phyloP scores from a whole-genome alignment of 2,113 vertebrate species.

The Amazona vittata region DNA sequence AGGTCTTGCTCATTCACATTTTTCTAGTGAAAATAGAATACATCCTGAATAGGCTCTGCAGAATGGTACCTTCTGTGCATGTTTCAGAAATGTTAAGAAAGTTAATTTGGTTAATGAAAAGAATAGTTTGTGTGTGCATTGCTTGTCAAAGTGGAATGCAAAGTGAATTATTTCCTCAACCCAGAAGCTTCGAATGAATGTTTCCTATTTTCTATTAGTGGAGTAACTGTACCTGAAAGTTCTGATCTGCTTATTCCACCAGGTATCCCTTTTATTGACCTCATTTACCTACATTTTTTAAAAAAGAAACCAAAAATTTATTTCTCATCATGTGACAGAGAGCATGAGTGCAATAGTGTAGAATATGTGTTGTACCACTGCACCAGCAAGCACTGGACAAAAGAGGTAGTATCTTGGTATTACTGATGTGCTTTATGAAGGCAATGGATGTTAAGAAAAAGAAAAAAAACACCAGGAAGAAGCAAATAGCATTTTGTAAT shows the following conservation, averaged over 20 bases:
- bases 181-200: accelerated
- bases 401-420: neutral
- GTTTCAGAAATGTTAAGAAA: neutral
- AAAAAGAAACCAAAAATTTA: neutral
- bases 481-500: neutral
- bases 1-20: neutral
- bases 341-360: neutral
- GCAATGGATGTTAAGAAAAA: neutral
- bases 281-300: neutral
- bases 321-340: neutral
- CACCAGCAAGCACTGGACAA: neutral
- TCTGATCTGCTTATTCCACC: neutral
- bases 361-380: neutral
- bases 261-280: neutral
- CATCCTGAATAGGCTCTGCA: neutral
- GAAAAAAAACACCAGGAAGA: neutral
- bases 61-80: neutral
- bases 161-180: neutral
- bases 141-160: neutral
- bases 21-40: neutral
- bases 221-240: neutral
- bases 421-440: neutral
- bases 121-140: neutral
- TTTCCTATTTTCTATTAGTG: neutral
- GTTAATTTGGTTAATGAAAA: neutral